These are phyloP conservation scores for Nibea coibor DNA, from an alignment of 2,113 vertebrate species.

Conservation along the genomic window DNA sequence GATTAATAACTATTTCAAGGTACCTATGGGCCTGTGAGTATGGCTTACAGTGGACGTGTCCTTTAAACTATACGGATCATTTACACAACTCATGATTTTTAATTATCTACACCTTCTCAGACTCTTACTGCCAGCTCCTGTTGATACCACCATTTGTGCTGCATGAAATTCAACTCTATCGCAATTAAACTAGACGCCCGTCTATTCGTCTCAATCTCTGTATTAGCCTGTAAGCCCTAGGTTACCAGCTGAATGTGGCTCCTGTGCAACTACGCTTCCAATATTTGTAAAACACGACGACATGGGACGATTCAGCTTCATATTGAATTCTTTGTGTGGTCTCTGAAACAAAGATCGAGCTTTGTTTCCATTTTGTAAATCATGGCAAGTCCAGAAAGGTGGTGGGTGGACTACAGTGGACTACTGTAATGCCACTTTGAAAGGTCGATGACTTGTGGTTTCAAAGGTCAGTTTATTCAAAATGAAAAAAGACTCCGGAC, in stretches of 20 bases:
- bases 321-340: background rate
- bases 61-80: background rate
- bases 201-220: background rate
- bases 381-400: background rate
- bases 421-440: conserved; percentile 15
- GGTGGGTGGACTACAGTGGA: conserved; percentile 1
- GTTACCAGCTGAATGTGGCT: background rate
- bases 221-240: too few species aligned
- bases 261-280: background rate
- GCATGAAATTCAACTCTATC: background rate
- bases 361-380: conserved; percentile 18
- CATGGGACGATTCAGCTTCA: background rate
- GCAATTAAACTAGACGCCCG: background rate
- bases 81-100: background rate
- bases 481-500: background rate
- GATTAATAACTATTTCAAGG: background rate
- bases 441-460: conserved; percentile 4
- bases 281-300: background rate
- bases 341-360: conserved; percentile 9
- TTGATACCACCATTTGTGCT: background rate
- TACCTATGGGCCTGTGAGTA: background rate
- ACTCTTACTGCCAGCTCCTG: background rate
- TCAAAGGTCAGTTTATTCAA: conserved; percentile 15
- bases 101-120: background rate
- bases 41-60: background rate